These are phyloP conservation scores for Philopotamus ludificatus DNA, from an alignment of 1,140 invertebrate species.

Conservation along the genomic window DNA sequence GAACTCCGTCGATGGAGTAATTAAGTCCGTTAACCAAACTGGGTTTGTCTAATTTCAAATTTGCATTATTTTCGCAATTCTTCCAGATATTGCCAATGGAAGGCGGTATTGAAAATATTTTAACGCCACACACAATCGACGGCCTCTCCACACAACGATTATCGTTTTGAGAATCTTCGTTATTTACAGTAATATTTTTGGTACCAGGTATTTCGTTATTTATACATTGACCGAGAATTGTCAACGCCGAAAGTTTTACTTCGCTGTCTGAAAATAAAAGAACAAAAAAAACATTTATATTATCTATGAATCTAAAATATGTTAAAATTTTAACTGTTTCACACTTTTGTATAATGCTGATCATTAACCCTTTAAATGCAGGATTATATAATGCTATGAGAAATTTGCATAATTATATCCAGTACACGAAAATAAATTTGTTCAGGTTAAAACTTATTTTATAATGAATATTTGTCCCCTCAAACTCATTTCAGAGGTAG, in stretches of 20 bases:
- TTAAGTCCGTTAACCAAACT: constrained; percentile 49
- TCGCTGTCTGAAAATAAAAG: constrained; percentile 23
- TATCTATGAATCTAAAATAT: no score
- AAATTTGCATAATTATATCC: no score
- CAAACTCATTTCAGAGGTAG: no score
- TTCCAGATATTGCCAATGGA: constrained; percentile 47
- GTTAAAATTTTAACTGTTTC: no score
- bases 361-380: no score
- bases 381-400: no score
- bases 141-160: constrained; percentile 31
- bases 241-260: constrained; percentile 28
- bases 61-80: constrained; percentile 45
- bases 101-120: constrained; percentile 9
- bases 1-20: constrained; percentile 50
- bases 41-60: constrained; percentile 44
- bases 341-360: no score
- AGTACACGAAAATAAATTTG: no score
- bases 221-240: constrained; percentile 35
- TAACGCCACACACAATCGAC: constrained; percentile 35
- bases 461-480: no score
- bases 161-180: not conserved
- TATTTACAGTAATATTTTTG: constrained; percentile 11
- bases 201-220: constrained; percentile 37
- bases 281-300: not conserved
- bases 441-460: no score